A percentile compares a stretch with the other conserved stretches of the same genome.
phyloP scores from a whole-genome alignment of 2,888 invertebrate genomes.

The Adela reaumurella region DNA sequence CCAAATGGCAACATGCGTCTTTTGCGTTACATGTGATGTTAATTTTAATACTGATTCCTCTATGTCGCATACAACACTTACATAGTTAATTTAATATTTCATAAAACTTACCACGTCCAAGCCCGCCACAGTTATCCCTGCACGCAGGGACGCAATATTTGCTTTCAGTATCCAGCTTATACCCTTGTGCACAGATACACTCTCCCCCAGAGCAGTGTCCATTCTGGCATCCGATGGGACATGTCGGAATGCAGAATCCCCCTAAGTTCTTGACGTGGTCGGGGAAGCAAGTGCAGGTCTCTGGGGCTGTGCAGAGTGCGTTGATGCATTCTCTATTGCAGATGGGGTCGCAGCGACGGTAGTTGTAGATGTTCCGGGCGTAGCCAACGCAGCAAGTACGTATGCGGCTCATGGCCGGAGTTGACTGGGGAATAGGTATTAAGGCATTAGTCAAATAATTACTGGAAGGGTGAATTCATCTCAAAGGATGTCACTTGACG shows the following conservation, averaged over 20 bases:
- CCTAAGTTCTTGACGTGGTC: constrained; percentile 56
- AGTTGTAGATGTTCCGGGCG: constrained; percentile 54
- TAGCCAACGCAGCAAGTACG: constrained; percentile 72
- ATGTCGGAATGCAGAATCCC: constrained; percentile 60
- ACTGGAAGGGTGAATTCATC: too few relatives aligned
- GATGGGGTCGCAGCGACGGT: constrained; percentile 56
- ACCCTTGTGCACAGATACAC: constrained; percentile 63
- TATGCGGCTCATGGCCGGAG: constrained; percentile 60
- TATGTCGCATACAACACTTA: too few relatives aligned
- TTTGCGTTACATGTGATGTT: too few relatives aligned
- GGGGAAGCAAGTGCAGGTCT: constrained; percentile 60
- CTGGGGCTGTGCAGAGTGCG: constrained; percentile 61
- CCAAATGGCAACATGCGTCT: too few relatives aligned
- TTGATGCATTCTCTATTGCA: constrained; percentile 61
- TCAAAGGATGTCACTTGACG: too few relatives aligned
- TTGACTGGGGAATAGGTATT: constrained; percentile 35
- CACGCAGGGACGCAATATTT: constrained; percentile 63
- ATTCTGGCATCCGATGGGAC: constrained; percentile 65
- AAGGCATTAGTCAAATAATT: too few relatives aligned
- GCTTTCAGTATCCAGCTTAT: constrained; percentile 49
- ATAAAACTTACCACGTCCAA: constrained; percentile 41
- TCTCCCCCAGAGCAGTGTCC: constrained; percentile 59
- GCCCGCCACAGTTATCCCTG: constrained; percentile 40
- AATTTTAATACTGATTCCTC: too few relatives aligned
- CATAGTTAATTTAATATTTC: too few relatives aligned